Base-by-base conservation (phyloP, 2,888 invertebrate genomes). In the Pandemis corylana region DNA sequence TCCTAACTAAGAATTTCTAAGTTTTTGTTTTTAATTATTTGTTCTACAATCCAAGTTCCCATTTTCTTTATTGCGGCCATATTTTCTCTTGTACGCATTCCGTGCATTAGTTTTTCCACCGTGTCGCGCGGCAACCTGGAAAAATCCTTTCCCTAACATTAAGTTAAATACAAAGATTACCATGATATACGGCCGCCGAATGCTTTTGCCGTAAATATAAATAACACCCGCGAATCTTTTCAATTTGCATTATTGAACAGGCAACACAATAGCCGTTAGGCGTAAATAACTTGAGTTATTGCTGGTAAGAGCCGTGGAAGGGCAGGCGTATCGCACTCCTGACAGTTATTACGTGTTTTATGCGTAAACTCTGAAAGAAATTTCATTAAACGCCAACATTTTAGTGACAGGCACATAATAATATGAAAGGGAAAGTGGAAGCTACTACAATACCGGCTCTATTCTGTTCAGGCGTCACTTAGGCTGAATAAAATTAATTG, bases 341-440 rank as follows among this genome's bases (percentile, higher is more conserved):
- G 90, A 89, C 91, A 90, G 86, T 89, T 91, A 92, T 91, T 89
- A 86, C 87, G 81, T 83, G 87, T 87, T 90, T 89, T 90, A 90
- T 87, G 86, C 83, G 84, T 84, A 83, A 90, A 88, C 85, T 88
- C 87, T 78, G 83, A 79, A 76, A 82, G 82, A 87, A 87, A 89
- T 88, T 90, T 86, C 87, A 87, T 90, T 90, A 89, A 87, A 86
- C 82, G 82, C 82, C 80, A 82, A 83, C 86, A 81, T 80, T 85
- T 87, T 85, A 71, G 53, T 85, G 86, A 85, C 85, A 85, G 83
- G 82, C 83, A 87, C 81, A 83, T 81, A 78, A 83, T 87, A 86
- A 87, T 85, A 83, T 83, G 78, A 79, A 80, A 78, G 77, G 75
- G 78, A 79, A 79, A 76, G 74, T 66, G 68, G 20, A 66, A 53